Evolutionary conservation across 1,140 invertebrate species (phyloP), one percentile per base, ranked within the genome.

Genomic region (Drosophila pectinifera): DNA sequence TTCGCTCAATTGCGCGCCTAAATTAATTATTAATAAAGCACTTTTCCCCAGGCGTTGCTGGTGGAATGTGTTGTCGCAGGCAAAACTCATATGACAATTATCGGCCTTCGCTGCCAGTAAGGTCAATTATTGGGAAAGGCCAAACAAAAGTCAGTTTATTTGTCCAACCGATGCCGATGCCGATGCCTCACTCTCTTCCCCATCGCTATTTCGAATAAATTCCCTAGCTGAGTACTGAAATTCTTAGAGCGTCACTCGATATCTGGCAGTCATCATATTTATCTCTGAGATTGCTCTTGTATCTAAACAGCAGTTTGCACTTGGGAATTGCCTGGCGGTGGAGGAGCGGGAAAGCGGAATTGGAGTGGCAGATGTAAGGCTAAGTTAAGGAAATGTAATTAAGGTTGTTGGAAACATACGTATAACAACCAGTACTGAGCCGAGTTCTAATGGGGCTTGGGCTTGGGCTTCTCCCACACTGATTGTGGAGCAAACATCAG

Each of bases 11-110:
- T 80, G 81, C 49, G 62, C 63, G 54, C 34, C 65, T 18, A 43
- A 85, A 82, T 86, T 79, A 86, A 86, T 88, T 76, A 75, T 88
- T 86, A 88, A 86, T 86, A 85, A 67, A 49, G 48, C 55, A 56
- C 65, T 81, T 73, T 85, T 84, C 63, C 45, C 63, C 51, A 24
- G 41, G 51, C 68, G 59, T 48, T 55, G 34, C 48, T 68, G 56
- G 20, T 38, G 63, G 63, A 67, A 81, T 86, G 31, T 62, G 22
- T 41, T 43, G 22, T 42, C 63, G 38, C 58, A 36, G 43, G 28
- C 43, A 59, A 73, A 63, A 65, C 58, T 43, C 49, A 67, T 62
- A 49, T 39, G 61, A 75, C 73, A 77, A 73, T 84, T 85, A 84
- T 70, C 56, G 64, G 41, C 34, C 34, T 2, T 18, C 11, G 28